These are phyloP conservation scores for Acanthurus tractus DNA, from an alignment of 2,797 vertebrate species.

Conservation along the genomic window DNA sequence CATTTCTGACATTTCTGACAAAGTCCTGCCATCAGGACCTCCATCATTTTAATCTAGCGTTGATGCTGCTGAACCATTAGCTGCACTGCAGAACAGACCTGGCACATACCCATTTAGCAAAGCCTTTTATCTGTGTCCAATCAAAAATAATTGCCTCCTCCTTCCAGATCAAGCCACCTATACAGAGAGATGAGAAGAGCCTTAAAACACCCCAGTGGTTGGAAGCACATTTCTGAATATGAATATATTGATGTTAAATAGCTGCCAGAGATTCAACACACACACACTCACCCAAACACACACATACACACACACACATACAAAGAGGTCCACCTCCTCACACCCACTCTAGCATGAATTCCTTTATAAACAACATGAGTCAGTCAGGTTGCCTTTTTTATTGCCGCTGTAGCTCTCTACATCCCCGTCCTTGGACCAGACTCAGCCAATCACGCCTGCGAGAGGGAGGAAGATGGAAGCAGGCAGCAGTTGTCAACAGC, in stretches of 20 bases:
- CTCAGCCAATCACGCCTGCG: slow-evolving; percentile 64
- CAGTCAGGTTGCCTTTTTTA: slow-evolving; percentile 79
- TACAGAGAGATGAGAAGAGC: slow-evolving; percentile 50
- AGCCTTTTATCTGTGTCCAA: slow-evolving; percentile 77
- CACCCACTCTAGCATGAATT: slow-evolving; percentile 76
- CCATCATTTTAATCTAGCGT: slow-evolving; percentile 52
- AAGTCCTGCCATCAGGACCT: slow-evolving; percentile 32
- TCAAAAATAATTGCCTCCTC: slow-evolving; percentile 78
- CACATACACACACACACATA: slow-evolving; percentile 69
- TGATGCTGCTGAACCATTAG: slow-evolving; percentile 31
- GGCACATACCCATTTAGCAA: slow-evolving; percentile 62
- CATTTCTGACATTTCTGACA: too few species aligned
- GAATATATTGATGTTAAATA: slow-evolving; percentile 75
- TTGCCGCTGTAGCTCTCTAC: slow-evolving; percentile 66
- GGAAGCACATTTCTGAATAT: slow-evolving; percentile 71
- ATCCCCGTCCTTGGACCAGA: slow-evolving; percentile 77
- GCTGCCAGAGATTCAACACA: slow-evolving; percentile 70
- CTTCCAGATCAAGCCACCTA: slow-evolving; percentile 67
- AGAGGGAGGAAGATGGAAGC: slow-evolving; percentile 56
- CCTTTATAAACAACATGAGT: slow-evolving; percentile 79
- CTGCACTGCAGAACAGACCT: slow-evolving; percentile 50
- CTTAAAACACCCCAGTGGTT: slow-evolving; percentile 61
- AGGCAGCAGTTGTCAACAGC: slow-evolving; percentile 64
- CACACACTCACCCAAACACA: slow-evolving; percentile 46
- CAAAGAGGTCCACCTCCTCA: slow-evolving; percentile 84